Evolutionary conservation across 1,140 invertebrate species (phyloP).

Genomic region (Chlorops oryzae): DNA sequence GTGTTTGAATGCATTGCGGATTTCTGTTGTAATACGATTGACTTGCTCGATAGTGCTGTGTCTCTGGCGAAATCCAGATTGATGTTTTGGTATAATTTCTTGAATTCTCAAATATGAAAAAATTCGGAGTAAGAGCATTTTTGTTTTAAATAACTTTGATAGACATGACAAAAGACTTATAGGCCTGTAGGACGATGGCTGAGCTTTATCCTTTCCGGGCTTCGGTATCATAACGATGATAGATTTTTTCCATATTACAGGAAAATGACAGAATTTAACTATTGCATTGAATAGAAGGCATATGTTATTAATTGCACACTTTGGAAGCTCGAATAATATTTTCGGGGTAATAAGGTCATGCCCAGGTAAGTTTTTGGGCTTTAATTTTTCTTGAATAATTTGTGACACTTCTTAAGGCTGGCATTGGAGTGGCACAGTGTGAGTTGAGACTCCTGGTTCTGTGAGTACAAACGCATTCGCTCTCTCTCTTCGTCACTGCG

Average conservation of each 20-base stretch:
- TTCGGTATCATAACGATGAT: conserved; percentile 29
- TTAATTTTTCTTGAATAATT: neutral
- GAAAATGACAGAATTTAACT: neutral
- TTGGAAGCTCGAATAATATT: neutral
- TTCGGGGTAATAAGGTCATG: neutral
- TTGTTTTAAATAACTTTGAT: conserved; percentile 39
- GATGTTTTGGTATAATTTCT: neutral
- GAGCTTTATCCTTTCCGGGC: conserved; percentile 25
- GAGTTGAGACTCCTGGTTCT: neutral
- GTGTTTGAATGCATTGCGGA: conserved; percentile 15
- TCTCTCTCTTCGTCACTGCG: neutral
- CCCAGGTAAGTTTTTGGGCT: neutral
- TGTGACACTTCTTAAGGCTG: neutral
- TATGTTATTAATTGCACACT: neutral
- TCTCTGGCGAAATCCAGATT: conserved; percentile 1
- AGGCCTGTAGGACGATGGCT: conserved; percentile 31
- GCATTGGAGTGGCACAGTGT: neutral
- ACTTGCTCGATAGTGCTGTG: conserved; percentile 6
- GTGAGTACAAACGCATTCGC: neutral
- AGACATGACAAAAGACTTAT: conserved; percentile 35
- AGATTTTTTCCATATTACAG: neutral
- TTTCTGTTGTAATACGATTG: conserved; percentile 1
- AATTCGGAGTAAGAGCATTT: neutral
- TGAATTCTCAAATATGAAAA: neutral
- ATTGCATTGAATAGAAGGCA: conserved; percentile 36